Conservation (phyloP, 2,888 invertebrate species). For the Cryptophagus acutangulus region DNA sequence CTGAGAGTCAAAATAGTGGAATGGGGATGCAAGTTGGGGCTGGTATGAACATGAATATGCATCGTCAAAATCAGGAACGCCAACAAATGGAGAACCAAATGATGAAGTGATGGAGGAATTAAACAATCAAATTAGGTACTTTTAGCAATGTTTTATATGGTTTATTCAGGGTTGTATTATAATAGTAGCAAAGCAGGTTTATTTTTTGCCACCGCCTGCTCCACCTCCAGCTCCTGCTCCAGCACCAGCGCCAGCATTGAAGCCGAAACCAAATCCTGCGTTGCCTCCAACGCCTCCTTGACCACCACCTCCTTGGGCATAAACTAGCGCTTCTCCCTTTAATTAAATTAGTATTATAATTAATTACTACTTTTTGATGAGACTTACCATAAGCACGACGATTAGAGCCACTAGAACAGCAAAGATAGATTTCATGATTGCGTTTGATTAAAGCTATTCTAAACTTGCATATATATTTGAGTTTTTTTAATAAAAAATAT, state of each 20-base stretch:
- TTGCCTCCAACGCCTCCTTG: slow-evolving; percentile 3
- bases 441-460: not conserved
- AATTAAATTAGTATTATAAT: not conserved
- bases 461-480: no score
- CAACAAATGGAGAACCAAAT: no score
- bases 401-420: not conserved
- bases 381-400: not conserved
- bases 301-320: not conserved
- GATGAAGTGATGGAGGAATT: no score
- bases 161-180: no score
- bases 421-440: not conserved
- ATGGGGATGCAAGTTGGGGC: no score
- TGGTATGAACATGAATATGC: no score
- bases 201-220: slow-evolving; percentile 10
- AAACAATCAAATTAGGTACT: no score
- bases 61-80: no score
- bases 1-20: no score
- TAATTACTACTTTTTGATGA: not conserved
- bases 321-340: not conserved
- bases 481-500: no score
- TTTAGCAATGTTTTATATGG: no score
- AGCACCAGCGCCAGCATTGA: slow-evolving; percentile 11
- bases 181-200: no score
- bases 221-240: slow-evolving; percentile 19
- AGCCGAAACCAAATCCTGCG: slow-evolving; percentile 2